phyloP scores from a whole-genome alignment of 1,140 invertebrate genomes.

The Cheumatopsyche charites region DNA sequence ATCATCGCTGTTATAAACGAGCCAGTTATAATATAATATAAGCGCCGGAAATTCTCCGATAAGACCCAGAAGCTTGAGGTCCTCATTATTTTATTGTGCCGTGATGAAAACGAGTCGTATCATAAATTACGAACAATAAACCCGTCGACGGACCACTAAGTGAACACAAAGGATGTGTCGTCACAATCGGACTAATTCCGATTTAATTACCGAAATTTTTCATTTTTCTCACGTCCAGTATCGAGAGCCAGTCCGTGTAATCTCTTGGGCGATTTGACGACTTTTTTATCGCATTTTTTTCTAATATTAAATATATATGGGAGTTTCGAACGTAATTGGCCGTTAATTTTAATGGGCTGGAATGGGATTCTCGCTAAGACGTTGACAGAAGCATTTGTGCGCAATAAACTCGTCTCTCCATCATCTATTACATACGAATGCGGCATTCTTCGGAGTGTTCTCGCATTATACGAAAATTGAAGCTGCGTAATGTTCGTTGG shows the following conservation, averaged over 20 bases:
- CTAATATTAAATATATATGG: background rate
- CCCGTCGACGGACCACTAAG: background rate
- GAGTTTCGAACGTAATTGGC: background rate
- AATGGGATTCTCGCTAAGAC: too few species aligned
- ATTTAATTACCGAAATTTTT: constrained; percentile 11
- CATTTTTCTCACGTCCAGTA: background rate
- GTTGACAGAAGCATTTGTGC: too few species aligned
- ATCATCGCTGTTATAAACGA: constrained; percentile 14
- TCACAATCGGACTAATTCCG: constrained; percentile 6
- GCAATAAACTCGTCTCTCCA: too few species aligned
- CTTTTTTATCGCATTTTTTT: constrained; percentile 3
- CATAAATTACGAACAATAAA: constrained; percentile 9
- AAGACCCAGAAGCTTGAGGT: background rate
- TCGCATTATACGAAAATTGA: too few species aligned
- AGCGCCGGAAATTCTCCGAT: constrained; percentile 17
- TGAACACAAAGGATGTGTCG: constrained; percentile 11
- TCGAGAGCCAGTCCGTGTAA: too few species aligned
- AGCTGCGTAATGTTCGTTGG: too few species aligned
- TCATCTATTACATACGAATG: too few species aligned
- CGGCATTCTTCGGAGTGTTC: too few species aligned
- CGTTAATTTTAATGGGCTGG: constrained; percentile 2
- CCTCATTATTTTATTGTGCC: too few species aligned
- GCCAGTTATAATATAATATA: too few species aligned
- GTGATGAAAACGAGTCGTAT: background rate
- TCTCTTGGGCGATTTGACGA: too few species aligned